These are phyloP conservation scores for Poliocrania exsul DNA, from an alignment of 2,797 vertebrate genomes.

Conservation along the genomic window DNA sequence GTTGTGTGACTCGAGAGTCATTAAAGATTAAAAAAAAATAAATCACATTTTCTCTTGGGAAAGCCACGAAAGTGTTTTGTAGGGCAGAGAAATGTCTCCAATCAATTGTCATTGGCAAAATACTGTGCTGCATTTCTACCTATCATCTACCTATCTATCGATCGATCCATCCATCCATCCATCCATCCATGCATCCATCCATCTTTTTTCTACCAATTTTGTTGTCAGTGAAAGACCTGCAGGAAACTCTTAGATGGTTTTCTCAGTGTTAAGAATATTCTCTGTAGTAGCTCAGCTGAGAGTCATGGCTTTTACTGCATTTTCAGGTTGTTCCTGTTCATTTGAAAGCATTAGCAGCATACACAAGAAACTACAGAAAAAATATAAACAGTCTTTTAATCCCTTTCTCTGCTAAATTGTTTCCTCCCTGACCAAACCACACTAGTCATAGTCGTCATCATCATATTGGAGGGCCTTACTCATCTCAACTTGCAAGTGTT, in stretches of 20 bases:
- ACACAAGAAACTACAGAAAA: background rate
- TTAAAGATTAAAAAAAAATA: background rate
- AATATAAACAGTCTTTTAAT: background rate
- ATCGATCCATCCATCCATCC: too few relatives aligned
- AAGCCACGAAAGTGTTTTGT: background rate
- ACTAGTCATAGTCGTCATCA: background rate
- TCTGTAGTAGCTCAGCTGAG: background rate
- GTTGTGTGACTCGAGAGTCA: conserved; percentile 20
- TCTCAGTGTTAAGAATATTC: background rate
- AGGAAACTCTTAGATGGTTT: background rate
- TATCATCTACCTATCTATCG: too few relatives aligned
- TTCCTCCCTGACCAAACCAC: background rate
- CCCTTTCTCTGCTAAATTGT: background rate
- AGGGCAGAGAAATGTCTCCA: background rate
- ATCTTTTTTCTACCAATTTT: background rate
- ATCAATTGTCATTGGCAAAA: background rate
- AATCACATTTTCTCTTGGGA: background rate
- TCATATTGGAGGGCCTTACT: background rate
- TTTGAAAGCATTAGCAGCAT: background rate
- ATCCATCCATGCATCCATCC: too few relatives aligned
- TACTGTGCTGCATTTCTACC: background rate
- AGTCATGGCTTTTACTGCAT: background rate
- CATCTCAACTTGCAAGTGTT: background rate
- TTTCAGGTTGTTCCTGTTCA: background rate
- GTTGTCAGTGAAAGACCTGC: background rate